A percentile compares a stretch with the other conserved stretches of the same genome.
phyloP scores from a whole-genome alignment of 37 sponge, comb jelly and placozoan species.

The Diacarnus erythraeanus region DNA sequence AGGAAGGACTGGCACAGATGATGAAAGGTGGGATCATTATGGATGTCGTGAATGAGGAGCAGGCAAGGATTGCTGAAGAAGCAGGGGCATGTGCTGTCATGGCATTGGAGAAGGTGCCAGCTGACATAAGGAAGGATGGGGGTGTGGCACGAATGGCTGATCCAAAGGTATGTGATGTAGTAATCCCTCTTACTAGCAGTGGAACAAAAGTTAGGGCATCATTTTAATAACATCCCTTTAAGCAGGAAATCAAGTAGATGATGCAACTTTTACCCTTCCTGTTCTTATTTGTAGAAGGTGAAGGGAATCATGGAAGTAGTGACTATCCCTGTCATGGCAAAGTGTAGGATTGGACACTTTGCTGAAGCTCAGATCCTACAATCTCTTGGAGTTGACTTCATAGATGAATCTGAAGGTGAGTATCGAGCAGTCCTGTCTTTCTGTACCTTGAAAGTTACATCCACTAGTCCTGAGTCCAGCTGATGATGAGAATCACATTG shows the following conservation, averaged over 20 bases:
- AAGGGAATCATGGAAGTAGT: slow-evolving; percentile 72
- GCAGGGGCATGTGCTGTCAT: slow-evolving; percentile 87
- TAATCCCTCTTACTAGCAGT: no score
- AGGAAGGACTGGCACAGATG: slow-evolving; percentile 81
- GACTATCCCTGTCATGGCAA: slow-evolving; percentile 90
- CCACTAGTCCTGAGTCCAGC: slow-evolving; percentile 75
- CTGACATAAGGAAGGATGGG: slow-evolving; percentile 81
- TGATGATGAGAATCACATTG: slow-evolving; percentile 76
- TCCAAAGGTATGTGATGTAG: slow-evolving; percentile 71
- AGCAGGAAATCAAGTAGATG: background rate
- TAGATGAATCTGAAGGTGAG: slow-evolving; percentile 85
- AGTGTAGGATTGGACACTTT: slow-evolving; percentile 83
- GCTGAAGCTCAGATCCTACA: slow-evolving; percentile 87
- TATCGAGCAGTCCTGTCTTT: background rate
- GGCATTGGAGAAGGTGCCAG: slow-evolving; percentile 81
- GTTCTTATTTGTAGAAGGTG: slow-evolving; percentile 29
- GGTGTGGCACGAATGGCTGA: slow-evolving; percentile 82
- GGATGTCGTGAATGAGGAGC: slow-evolving; percentile 78
- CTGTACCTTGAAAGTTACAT: background rate
- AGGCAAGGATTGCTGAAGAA: slow-evolving; percentile 79
- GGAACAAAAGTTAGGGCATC: no score
- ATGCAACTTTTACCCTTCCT: no score
- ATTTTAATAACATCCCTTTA: no score
- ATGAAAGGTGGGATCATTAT: slow-evolving; percentile 86
- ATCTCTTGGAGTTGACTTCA: slow-evolving; percentile 66